A percentile compares a stretch with the other conserved stretches of the same genome.
phyloP scores from a whole-genome alignment of 2,113 vertebrate species.

The Thunnus thynnus region DNA sequence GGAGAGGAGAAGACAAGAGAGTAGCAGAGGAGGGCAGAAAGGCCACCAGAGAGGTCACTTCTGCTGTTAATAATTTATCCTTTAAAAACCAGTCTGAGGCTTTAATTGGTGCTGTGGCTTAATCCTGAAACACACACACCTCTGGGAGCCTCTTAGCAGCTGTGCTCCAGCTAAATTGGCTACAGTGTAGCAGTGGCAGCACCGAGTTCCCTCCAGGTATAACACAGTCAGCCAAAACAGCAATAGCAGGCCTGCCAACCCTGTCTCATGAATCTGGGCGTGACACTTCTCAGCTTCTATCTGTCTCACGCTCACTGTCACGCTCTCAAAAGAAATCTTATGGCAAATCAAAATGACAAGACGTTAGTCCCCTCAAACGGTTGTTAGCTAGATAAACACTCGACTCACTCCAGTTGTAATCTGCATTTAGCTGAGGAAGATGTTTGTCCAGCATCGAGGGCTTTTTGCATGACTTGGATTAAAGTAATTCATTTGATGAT shows the following conservation, averaged over 20 bases:
- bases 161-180: conserved; percentile 82
- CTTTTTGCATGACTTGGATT: conserved; percentile 49
- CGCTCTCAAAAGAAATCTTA: conserved; percentile 68
- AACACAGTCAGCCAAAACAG: conserved; percentile 72
- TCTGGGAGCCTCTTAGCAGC: conserved; percentile 81
- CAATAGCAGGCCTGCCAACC: conserved; percentile 61
- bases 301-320: conserved; percentile 69
- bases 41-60: conserved; percentile 81
- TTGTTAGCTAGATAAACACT: conserved; percentile 63
- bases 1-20: conserved; percentile 21
- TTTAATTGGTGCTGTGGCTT: conserved; percentile 84
- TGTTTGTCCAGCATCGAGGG: conserved; percentile 14
- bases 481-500: conserved; percentile 61
- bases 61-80: conserved; percentile 85
- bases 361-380: conserved; percentile 46
- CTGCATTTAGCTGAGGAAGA: conserved; percentile 56
- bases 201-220: conserved; percentile 72
- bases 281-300: conserved; percentile 69
- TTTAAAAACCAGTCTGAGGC: conserved; percentile 76
- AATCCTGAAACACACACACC: conserved; percentile 77
- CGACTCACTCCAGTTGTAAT: conserved; percentile 64
- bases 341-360: conserved; percentile 70
- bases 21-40: conserved; percentile 51
- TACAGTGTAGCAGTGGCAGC: conserved; percentile 64
- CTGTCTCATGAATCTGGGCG: conserved; percentile 70